A percentile compares a stretch with the other conserved stretches of the same genome.
Evolutionary conservation across 2,888 invertebrate genomes (phyloP).

Genomic region (Lucinisca nassula): DNA sequence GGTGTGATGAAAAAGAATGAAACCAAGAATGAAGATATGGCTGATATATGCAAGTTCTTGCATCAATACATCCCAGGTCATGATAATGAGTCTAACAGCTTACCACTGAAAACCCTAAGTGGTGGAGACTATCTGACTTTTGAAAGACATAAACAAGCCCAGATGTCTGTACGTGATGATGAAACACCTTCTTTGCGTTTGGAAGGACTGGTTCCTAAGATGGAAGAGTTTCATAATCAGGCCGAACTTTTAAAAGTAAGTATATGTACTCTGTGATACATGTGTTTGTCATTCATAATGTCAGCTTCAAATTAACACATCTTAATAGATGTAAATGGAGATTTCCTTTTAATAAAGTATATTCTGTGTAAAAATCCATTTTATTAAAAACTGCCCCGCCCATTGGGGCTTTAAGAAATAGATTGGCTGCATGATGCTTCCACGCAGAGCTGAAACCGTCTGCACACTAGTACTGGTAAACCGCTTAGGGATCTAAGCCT

Average conservation of each 20-base stretch:
- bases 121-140: conserved; percentile 42
- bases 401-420: too few species aligned
- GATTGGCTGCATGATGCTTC: too few species aligned
- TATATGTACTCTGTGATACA: too few species aligned
- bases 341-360: too few species aligned
- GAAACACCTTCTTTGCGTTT: conserved; percentile 40
- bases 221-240: conserved; percentile 59
- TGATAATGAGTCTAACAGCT: conserved; percentile 19
- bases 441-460: too few species aligned
- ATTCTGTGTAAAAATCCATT: too few species aligned
- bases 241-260: conserved; percentile 39
- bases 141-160: conserved; percentile 28
- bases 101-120: conserved; percentile 31
- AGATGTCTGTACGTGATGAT: conserved; percentile 31
- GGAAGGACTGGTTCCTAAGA: conserved; percentile 49
- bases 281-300: too few species aligned
- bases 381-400: too few species aligned
- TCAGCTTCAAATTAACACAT: too few species aligned
- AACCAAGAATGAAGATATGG: conserved; percentile 44
- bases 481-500: too few species aligned
- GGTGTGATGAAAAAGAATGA: conserved; percentile 55
- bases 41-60: conserved; percentile 40
- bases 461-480: too few species aligned
- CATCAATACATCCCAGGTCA: conserved; percentile 48
- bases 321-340: too few species aligned